Evolutionary conservation across 1,140 invertebrate species (phyloP).

Genomic region (Bombus huntii): DNA sequence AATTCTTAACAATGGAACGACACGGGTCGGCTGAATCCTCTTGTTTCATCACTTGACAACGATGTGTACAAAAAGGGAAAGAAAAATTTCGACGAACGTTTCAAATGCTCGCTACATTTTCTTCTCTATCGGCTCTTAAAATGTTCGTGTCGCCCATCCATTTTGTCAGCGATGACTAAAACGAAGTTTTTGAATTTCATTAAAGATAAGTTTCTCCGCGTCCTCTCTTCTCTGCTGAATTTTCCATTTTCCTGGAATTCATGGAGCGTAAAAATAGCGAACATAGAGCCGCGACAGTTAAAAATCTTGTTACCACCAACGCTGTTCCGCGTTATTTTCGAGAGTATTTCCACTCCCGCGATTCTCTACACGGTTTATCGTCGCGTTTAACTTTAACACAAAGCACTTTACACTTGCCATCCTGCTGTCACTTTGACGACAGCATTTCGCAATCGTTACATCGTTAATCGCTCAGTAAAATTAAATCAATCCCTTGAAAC

Average conservation of each 20-base stretch:
- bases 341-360: not conserved
- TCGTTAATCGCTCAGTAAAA: too few relatives aligned
- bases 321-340: constrained; percentile 7
- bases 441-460: not conserved
- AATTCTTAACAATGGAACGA: constrained; percentile 10
- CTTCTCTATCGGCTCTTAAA: not conserved
- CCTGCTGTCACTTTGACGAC: not conserved
- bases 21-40: not conserved
- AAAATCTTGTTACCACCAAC: constrained; percentile 34
- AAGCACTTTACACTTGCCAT: not conserved
- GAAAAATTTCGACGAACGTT: not conserved
- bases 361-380: constrained; percentile 15
- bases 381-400: constrained; percentile 8
- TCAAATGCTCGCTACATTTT: not conserved
- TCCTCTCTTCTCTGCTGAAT: too few relatives aligned
- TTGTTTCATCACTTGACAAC: not conserved
- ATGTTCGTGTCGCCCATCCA: not conserved
- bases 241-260: constrained; percentile 7
- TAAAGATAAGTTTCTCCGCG: not conserved
- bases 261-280: not conserved
- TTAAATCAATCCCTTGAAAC: not conserved
- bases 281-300: not conserved
- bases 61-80: too few relatives aligned
- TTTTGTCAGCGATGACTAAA: not conserved
- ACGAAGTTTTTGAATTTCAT: not conserved